Evolutionary conservation across 2,797 vertebrate genomes (phyloP), one percentile per base, ranked within the genome.

Genomic region (Malacoraja senta): DNA sequence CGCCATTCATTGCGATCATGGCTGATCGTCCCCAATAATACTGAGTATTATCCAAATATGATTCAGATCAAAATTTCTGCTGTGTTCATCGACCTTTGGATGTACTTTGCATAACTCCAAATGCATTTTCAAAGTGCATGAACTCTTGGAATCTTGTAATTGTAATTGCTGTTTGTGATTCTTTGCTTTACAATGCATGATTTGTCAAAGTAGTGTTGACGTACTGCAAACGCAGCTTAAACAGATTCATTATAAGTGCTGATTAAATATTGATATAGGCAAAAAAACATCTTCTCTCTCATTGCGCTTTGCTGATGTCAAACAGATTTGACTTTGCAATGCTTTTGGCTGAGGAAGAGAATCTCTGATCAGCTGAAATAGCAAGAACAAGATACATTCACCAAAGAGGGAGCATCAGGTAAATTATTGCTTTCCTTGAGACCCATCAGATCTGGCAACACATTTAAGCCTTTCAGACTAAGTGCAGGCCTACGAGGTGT

Each of bases 361-460:
- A 97, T 98, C 96, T 97, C 96, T 98, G 98, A 98, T 98, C 98
- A 98, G 97, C 97, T 97, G 97, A 97, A 98, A 98, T 96, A 98
- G 97, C 98, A 98, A 97, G 98, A 98, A 97, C 97, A 97, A 98
- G 98, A 99, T 99, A 99, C 98, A 98, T 97, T 97, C 97, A 98
- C 98, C 96, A 97, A 98, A 98, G 98, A 98, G 97, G 97, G 97
- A 97, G 98, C 98, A 99, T 98, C 98, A 98, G 98, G 99, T 97
- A 97, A 98, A 98, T 98, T 98, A 98, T 97, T 97, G 97, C 96
- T 96, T 97, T 98, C 98, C 99, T 99, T 99, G 98, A 99, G 98
- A 98, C 96, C 97, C 97, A 97, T 98, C 98, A 98, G 99, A 98
- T 98, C 98, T 98, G 98, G 98, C 98, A 97, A 97, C 98, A 96